phyloP scores from a whole-genome alignment of 2,113 vertebrate species.

The Amphiprion percula region DNA sequence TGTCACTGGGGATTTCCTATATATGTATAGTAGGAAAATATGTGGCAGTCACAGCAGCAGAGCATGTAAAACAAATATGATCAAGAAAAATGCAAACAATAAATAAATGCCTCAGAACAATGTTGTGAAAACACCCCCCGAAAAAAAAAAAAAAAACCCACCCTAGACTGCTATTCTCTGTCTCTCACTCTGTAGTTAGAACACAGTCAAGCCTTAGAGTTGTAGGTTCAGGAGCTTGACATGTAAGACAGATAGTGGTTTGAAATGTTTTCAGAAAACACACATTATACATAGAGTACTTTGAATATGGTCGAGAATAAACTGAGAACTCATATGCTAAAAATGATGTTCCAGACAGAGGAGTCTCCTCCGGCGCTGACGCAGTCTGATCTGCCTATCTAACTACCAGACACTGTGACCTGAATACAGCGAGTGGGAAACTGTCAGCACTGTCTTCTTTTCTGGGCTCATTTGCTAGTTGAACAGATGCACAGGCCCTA shows the following conservation, averaged over 20 bases:
- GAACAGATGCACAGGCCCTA: conserved; percentile 62
- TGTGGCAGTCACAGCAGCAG: background rate
- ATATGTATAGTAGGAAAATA: background rate
- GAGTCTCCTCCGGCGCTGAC: conserved; percentile 66
- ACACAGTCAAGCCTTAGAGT: conserved; percentile 12
- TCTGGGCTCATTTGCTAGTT: conserved; percentile 59
- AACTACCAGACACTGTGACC: conserved; percentile 72
- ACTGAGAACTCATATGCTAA: conserved; percentile 59
- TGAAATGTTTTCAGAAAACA: conserved; percentile 48
- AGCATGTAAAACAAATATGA: background rate
- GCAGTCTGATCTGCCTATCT: conserved; percentile 67
- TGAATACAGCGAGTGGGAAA: conserved; percentile 63
- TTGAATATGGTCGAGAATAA: conserved; percentile 39
- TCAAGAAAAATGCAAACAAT: background rate
- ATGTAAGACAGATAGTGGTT: conserved; percentile 24
- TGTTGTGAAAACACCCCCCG: background rate
- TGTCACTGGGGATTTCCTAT: conserved; percentile 2
- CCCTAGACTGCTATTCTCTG: background rate
- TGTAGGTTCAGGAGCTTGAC: conserved; percentile 24
- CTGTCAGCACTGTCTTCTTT: conserved; percentile 57
- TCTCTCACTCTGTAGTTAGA: background rate
- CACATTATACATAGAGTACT: conserved; percentile 40
- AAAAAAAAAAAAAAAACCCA: background rate
- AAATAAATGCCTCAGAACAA: conserved; percentile 6
- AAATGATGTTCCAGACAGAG: conserved; percentile 61